Evolutionary conservation across 2,113 vertebrate species (phyloP).

Genomic region (Seriola aureovittata): DNA sequence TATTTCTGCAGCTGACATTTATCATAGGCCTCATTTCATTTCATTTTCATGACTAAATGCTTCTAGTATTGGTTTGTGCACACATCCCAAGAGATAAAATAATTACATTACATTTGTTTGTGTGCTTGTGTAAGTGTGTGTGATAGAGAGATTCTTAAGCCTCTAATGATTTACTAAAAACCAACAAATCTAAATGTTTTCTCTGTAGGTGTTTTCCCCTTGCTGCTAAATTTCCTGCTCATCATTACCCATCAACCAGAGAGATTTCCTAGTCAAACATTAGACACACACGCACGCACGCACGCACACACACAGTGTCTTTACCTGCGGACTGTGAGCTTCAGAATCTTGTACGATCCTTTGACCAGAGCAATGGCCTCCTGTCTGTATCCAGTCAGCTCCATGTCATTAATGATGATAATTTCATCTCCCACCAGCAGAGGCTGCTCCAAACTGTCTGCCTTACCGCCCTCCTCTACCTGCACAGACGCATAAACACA

Average conservation of each 20-base stretch:
- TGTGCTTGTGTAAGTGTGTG: no score
- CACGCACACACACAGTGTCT: background rate
- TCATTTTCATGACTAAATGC: no score
- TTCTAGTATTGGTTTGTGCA: no score
- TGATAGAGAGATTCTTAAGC: background rate
- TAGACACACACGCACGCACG: background rate
- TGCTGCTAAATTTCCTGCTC: background rate
- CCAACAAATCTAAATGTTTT: no score
- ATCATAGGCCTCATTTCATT: no score
- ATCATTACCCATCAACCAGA: background rate
- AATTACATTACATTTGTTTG: no score
- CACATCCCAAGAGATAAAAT: no score
- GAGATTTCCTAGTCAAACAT: background rate
- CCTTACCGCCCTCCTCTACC: conserved; percentile 93
- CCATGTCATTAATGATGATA: conserved; percentile 91
- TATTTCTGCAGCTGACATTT: no score
- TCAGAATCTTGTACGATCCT: conserved; percentile 91
- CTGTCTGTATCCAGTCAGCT: conserved; percentile 90
- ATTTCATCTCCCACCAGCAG: conserved; percentile 91
- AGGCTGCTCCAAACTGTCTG: conserved; percentile 81
- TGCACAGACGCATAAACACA: conserved; percentile 70
- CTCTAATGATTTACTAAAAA: background rate
- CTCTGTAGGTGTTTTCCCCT: background rate
- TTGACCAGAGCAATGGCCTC: conserved; percentile 95
- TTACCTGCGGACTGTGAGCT: conserved; percentile 92